Base-by-base conservation (phyloP, 2,888 invertebrate genomes). In the Tribolium freemani region DNA sequence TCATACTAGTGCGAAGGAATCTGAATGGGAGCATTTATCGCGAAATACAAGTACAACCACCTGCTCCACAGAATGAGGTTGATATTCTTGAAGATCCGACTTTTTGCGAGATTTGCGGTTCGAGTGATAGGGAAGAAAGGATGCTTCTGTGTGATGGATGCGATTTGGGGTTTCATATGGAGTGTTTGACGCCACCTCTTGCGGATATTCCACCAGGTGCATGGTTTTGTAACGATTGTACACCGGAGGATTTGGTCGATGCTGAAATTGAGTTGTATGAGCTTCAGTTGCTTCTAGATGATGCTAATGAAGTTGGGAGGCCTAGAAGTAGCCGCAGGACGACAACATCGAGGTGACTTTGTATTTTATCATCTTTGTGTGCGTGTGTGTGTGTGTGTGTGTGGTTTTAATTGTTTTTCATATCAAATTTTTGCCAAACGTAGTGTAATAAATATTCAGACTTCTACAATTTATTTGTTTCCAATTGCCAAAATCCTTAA, bases 111-210 rank as follows among this genome's bases (percentile, higher is more conserved):
- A 85, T 95, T 50, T 98, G 98, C 85, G 91, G 92, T 31, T 89
- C 90, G 53, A 88, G 92, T 71, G 93, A 95, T 78, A 89, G 94
- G 38, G 98, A 97, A 86, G 96, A 97, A 82, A 89, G 93, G 3
- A 92, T 98, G 90, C 88, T 98, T 57, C 89, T 98, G 58, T 98
- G 98, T 86, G 97, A 98, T 86, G 93, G 93, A 50, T 98, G 98
- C 86, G 96, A 98, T 87, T 89, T 91, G 20, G 97, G 97, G 70
- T 98, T 92, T 85, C 98, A 98, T 86, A 91, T 96, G 88, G 94
- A 96, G 78, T 98, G 98, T 85, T 89, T 98, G 70, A 89, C 90
- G 26, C 97, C 98, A 9, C 93, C 96, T 0, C 87, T 98, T 71
- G 85, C 88, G 2, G 88, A 90, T 83, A 93, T 92, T 76, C 98